Base-by-base conservation (phyloP, 2,113 vertebrate genomes). In the Gracilinanus agilis region DNA sequence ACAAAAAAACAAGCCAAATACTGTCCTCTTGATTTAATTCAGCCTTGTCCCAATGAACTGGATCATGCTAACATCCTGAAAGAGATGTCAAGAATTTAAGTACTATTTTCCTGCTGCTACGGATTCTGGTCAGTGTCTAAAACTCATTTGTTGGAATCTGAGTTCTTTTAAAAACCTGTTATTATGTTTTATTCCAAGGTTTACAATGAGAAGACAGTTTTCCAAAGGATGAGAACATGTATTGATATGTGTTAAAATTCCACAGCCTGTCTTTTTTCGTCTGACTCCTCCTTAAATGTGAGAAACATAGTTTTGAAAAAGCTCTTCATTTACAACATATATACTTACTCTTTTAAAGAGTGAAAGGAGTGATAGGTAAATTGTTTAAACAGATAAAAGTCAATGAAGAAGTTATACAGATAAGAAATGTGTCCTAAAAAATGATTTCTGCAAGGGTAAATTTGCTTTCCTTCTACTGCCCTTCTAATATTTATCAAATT, bases 401-500 rank as follows among this genome's bases (percentile, higher is more conserved):
- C 19, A 40, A 83, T 40, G n/a, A 83, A 23, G n/a, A 83, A 75
- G 19, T 83, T 40, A 40, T 9, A 8, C 16, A 83, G n/a, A 8
- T 40, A 83, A 83, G 5, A 40, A 83, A 83, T n/a, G 12, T n/a
- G 34, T 40, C 7, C 7, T 19, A 83, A 8, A 83, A 83, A 83
- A 75, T 75, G 19, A 75, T n/a, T 75, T 75, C 61, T 75, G 12
- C 61, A n/a, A 19, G 40, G 24, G 3, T 27, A 44, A 53, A 61
- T 56, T 88, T 3, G 75, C 93, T 94, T 83, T 58, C 44, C 40
- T 95, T 92, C 83, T 11, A 91, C 44, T 89, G 23, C 21, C 75
- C 94, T 44, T 53, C 94, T 49, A 92, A 54, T n/a, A 96, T 91
- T 90, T n/a, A 91, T 40, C 90, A 90, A 90, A 90, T 53, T 95